Evolutionary conservation across 37 sponge, comb jelly and placozoan genomes (phyloP), one percentile per base, ranked within the genome.

Genomic region (Lycopodina hypogea): DNA sequence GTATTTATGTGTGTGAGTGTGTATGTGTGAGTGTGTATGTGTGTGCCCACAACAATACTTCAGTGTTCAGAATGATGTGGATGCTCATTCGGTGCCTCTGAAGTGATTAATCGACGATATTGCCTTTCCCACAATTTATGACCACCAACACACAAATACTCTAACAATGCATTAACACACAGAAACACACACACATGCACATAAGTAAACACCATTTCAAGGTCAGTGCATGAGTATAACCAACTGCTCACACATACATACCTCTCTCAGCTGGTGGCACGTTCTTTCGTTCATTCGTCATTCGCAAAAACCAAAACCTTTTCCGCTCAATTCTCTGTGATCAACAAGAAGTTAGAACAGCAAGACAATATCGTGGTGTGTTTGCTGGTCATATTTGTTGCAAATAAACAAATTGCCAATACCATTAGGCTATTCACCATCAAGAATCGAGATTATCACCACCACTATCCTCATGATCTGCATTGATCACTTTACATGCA

Each of bases 201-300:
- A n/a, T n/a, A n/a, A n/a, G n/a, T n/a, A n/a, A n/a, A n/a, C n/a
- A n/a, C n/a, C n/a, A n/a, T n/a, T n/a, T n/a, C n/a, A n/a, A n/a
- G n/a, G n/a, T n/a, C n/a, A n/a, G n/a, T 72, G 53, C 18, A 28
- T 48, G 28, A 6, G 42, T 51, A 38, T 22, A 68, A 52, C 48
- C 26, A 12, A 7, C 22, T 36, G 22, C 45, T 39, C 26, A 24
- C 26, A 24, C 71, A 42, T 42, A 52, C 69, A 17, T 61, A 93
- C 94, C 66, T 93, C 81, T 83, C 69, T 75, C 56, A 94, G 62
- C 63, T 94, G 94, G 42, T 80, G 79, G 72, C 92, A 91, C 1
- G 94, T 90, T 38, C 90, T 68, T 11, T 94, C n/a, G n/a, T n/a
- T n/a, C n/a, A n/a, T n/a, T n/a, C 92, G 52, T 94, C 94, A 74